A percentile compares a stretch with the other conserved stretches of the same genome.
phyloP scores from a whole-genome alignment of 2,888 invertebrate genomes.

The Hartigia nigra region DNA sequence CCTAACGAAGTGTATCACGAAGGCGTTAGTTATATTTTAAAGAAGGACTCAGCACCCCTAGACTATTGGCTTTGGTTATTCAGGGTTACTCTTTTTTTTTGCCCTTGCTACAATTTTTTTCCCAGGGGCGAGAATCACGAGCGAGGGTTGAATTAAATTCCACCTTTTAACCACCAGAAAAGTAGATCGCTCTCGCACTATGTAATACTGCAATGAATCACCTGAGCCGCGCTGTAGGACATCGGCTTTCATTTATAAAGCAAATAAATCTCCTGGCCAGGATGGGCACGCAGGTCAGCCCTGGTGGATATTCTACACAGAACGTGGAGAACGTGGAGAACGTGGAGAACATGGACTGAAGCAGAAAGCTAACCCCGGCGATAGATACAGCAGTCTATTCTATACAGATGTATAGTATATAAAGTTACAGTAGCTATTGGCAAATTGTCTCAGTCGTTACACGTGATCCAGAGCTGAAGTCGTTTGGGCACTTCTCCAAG shows the following conservation, averaged over 20 bases:
- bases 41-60: not conserved
- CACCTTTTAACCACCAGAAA: conserved; percentile 37
- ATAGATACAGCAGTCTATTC: not conserved
- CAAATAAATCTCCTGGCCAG: conserved; percentile 49
- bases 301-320: conserved; percentile 2
- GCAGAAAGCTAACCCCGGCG: not conserved
- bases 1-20: not conserved
- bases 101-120: conserved; percentile 31
- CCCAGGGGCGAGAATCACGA: conserved; percentile 11
- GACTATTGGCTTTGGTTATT: conserved; percentile 39
- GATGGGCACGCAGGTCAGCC: conserved; percentile 40
- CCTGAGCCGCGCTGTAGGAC: conserved; percentile 32
- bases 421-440: conserved; percentile 28
- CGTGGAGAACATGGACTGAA: not conserved
- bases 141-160: conserved; percentile 18
- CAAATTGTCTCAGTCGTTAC: conserved; percentile 44
- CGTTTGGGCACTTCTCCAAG: conserved; percentile 47
- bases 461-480: conserved; percentile 22
- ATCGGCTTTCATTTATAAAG: conserved; percentile 52
- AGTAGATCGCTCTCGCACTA: conserved; percentile 36
- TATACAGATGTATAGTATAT: not conserved
- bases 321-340: not conserved
- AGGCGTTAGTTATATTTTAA: not conserved
- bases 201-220: conserved; percentile 45
- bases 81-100: conserved; percentile 23